Percentiles rank a stretch among this genome's conserved stretches.
Conservation (phyloP, 2,888 invertebrate genomes). For the Cataglyphis albicans region DNA sequence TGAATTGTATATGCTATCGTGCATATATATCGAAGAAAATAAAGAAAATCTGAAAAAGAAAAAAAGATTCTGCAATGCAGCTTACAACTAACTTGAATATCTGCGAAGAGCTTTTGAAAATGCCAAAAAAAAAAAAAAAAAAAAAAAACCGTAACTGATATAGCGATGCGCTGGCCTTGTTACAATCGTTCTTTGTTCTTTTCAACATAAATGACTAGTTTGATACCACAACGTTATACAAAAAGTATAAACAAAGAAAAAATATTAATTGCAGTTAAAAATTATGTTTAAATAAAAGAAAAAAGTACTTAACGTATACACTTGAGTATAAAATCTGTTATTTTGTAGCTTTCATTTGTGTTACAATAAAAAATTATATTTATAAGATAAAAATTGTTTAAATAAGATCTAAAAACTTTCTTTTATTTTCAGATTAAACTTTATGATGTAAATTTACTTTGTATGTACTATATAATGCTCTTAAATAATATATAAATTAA, state of each 20-base stretch:
- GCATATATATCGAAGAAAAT: slow-evolving; percentile 8
- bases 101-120: slow-evolving; percentile 15
- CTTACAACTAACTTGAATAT: slow-evolving; percentile 18
- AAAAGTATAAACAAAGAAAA: not conserved
- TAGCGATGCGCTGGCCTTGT: not conserved
- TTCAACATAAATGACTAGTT: not conserved
- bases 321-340: not conserved
- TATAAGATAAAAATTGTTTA: not conserved
- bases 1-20: slow-evolving; percentile 18
- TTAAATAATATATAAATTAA: not conserved
- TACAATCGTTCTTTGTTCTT: not conserved
- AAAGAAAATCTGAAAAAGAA: not conserved
- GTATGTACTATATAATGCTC: not conserved
- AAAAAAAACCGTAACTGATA: not conserved
- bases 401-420: not conserved
- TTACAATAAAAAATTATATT: slow-evolving; percentile 3
- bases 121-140: not conserved
- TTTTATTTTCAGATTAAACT: not conserved
- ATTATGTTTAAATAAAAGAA: not conserved
- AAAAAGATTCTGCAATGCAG: slow-evolving; percentile 11
- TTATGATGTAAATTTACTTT: not conserved
- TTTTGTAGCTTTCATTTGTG: not conserved
- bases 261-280: not conserved
- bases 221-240: not conserved
- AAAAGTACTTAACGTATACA: not conserved